phyloP scores from a whole-genome alignment of 2,113 vertebrate species.

The Lucifuga dentata region DNA sequence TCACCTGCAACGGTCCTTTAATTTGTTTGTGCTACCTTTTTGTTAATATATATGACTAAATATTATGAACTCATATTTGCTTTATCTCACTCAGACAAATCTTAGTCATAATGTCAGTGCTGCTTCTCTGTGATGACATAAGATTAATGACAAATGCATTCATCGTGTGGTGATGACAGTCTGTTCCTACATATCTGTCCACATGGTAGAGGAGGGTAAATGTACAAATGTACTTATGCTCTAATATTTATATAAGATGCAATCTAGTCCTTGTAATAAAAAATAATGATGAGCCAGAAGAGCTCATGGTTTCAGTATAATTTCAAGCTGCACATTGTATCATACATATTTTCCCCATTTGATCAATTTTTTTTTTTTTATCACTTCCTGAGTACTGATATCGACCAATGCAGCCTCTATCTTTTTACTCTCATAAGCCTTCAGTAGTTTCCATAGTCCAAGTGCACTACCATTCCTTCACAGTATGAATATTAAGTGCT shows the following conservation, averaged over 20 bases:
- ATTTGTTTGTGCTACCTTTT: constrained; percentile 33
- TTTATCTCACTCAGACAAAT: constrained; percentile 9
- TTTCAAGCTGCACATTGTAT: constrained; percentile 27
- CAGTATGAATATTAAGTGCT: constrained; percentile 87
- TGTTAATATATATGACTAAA: constrained; percentile 39
- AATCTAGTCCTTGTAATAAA: constrained; percentile 52
- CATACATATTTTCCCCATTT: constrained; percentile 14
- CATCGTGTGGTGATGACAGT: constrained; percentile 46
- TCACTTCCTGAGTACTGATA: constrained; percentile 70
- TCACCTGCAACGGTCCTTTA: constrained; percentile 22
- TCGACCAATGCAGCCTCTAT: constrained; percentile 24
- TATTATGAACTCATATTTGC: constrained; percentile 15
- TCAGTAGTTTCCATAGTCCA: constrained; percentile 47
- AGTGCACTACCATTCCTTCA: constrained; percentile 75
- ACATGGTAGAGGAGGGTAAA: constrained; percentile 42
- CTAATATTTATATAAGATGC: constrained; percentile 58
- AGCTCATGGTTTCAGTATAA: constrained; percentile 46
- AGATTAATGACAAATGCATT: constrained; percentile 62
- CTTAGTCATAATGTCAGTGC: constrained; percentile 35
- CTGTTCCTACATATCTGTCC: constrained; percentile 25
- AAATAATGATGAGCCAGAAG: constrained; percentile 54
- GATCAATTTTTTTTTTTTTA: constrained; percentile 27
- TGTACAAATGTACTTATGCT: constrained; percentile 49
- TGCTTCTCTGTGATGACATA: constrained; percentile 65
- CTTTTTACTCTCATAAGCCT: constrained; percentile 44